Percentiles rank a stretch among this genome's conserved stretches.
phyloP scores from a whole-genome alignment of 2,888 invertebrate species.

The Formica aserva region DNA sequence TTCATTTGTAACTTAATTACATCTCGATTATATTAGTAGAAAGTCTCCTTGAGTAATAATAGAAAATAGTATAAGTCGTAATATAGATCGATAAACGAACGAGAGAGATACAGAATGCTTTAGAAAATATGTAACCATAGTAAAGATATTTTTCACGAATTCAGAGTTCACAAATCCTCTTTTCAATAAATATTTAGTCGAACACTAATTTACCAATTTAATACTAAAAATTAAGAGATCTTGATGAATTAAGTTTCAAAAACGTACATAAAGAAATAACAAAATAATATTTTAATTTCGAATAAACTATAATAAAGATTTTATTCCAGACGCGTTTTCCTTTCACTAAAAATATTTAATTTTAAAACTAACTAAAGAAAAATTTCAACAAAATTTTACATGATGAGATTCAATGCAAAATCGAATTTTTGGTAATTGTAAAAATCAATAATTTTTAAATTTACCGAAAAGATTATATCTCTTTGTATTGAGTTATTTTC shows the following conservation, averaged over 20 bases:
- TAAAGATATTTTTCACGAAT: not conserved
- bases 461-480: not conserved
- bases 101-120: not conserved
- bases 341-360: not conserved
- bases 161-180: not conserved
- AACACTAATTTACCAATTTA: no score
- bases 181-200: not conserved
- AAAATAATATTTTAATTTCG: slow-evolving; percentile 3
- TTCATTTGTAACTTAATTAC: not conserved
- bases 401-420: slow-evolving; percentile 3
- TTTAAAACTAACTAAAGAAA: not conserved
- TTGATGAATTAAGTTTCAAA: not conserved
- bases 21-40: not conserved
- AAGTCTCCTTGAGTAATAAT: not conserved
- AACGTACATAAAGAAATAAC: not conserved
- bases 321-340: not conserved
- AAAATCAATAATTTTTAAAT: not conserved
- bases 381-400: not conserved
- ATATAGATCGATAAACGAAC: not conserved
- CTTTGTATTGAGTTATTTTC: not conserved
- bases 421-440: not conserved
- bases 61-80: not conserved
- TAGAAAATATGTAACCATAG: not conserved
- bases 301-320: not conserved
- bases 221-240: not conserved